These are phyloP conservation scores for Halcyon chelicuti DNA, from an alignment of 2,797 vertebrate species.

Conservation along the genomic window DNA sequence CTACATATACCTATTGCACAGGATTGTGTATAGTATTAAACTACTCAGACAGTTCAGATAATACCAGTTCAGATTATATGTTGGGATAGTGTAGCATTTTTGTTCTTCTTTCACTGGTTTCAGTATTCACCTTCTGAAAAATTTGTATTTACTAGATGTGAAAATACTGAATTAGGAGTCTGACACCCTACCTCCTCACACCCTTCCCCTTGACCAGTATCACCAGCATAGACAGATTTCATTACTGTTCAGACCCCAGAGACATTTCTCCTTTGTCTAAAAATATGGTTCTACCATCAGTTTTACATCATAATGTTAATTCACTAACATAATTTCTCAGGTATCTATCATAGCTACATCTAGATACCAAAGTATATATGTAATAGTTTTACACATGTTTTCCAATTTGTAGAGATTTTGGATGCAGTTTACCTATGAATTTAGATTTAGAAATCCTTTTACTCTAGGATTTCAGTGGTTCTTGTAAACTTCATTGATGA, in stretches of 20 bases:
- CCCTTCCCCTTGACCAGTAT: background rate
- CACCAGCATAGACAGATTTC: background rate
- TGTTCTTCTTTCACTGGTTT: background rate
- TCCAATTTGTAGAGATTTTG: background rate
- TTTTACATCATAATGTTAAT: background rate
- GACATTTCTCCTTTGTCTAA: background rate
- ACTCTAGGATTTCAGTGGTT: background rate
- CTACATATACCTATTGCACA: too few relatives aligned
- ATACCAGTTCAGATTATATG: background rate
- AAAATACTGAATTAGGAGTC: background rate
- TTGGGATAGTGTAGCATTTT: background rate
- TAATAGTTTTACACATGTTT: background rate
- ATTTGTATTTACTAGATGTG: background rate
- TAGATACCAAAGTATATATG: background rate
- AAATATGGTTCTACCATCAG: background rate
- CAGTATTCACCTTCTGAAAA: background rate
- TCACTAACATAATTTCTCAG: background rate
- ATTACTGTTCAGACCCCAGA: background rate
- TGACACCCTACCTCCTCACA: background rate
- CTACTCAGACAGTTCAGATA: background rate
- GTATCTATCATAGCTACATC: background rate
- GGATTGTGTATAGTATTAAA: background rate
- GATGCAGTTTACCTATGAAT: background rate
- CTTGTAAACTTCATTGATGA: conserved; percentile 11
- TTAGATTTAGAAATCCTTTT: background rate